phyloP scores from a whole-genome alignment of 1,140 invertebrate genomes.

The Caenorhabditis briggsae region DNA sequence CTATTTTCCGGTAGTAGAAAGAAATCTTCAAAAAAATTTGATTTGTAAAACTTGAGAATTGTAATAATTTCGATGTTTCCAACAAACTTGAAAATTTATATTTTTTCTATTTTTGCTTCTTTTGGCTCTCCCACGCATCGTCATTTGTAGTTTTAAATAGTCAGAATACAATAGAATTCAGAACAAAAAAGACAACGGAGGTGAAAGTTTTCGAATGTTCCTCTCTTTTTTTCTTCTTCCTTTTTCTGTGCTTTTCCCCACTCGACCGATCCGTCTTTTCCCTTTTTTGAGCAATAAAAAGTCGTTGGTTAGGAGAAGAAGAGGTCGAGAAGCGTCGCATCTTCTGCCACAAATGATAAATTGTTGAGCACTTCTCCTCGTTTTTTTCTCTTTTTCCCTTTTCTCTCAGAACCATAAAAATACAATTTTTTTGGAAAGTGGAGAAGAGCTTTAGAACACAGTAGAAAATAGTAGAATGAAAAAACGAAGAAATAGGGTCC shows the following conservation, averaged over 20 bases:
- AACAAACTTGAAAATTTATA: not conserved
- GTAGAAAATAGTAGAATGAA: constrained; percentile 2
- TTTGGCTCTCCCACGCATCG: not conserved
- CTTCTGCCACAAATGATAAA: constrained; percentile 46
- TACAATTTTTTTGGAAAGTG: constrained; percentile 29
- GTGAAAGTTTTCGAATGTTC: constrained; percentile 28
- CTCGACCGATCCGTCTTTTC: not conserved
- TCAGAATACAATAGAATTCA: constrained; percentile 14
- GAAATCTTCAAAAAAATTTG: no score
- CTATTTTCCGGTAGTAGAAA: no score
- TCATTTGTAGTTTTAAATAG: not conserved
- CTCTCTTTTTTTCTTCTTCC: not conserved
- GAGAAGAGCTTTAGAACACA: constrained; percentile 27
- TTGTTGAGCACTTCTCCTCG: constrained; percentile 32
- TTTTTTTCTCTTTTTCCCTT: constrained; percentile 3
- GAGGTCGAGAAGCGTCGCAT: constrained; percentile 38
- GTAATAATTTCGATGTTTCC: not conserved
- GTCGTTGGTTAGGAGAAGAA: constrained; percentile 20
- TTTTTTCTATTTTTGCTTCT: not conserved
- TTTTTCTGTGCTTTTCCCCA: not conserved
- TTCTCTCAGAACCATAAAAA: constrained; percentile 38
- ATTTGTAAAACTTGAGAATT: no score
- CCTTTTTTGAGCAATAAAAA: constrained; percentile 38
- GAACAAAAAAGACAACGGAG: constrained; percentile 22
- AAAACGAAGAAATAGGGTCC: constrained; percentile 12